phyloP scores from a whole-genome alignment of 2,113 vertebrate genomes.

The Grammomys surdaster region DNA sequence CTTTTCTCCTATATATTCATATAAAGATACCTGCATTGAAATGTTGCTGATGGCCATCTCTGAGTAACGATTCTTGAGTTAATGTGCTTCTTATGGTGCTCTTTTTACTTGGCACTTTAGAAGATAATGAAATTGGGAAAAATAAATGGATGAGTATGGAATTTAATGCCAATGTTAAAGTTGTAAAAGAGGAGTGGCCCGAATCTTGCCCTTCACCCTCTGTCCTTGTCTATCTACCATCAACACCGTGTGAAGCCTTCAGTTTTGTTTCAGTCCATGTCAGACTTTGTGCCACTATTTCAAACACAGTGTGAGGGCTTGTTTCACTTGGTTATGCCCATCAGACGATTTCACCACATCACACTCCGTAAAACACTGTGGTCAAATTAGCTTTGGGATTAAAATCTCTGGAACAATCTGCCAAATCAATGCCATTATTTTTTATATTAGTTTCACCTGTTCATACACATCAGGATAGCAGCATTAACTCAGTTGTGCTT shows the following conservation, averaged over 20 bases:
- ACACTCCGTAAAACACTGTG: not conserved
- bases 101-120: conserved; percentile 25
- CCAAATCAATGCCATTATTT: not conserved
- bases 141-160: conserved; percentile 1
- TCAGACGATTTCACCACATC: not conserved
- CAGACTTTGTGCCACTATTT: not conserved
- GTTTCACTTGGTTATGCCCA: not conserved
- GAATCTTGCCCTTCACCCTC: not conserved
- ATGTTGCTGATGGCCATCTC: not conserved
- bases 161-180: not conserved
- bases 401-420: not conserved
- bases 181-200: not conserved
- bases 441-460: not conserved
- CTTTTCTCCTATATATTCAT: not conserved
- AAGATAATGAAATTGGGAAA: not conserved
- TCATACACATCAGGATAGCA: not conserved
- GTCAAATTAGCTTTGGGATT: conserved; percentile 30
- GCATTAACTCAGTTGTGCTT: conserved; percentile 8
- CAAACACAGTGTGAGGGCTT: conserved; percentile 15
- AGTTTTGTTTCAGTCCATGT: not conserved
- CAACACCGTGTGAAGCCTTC: not conserved
- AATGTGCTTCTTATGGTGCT: not conserved
- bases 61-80: not conserved
- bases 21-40: not conserved
- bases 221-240: not conserved